phyloP scores from a whole-genome alignment of 2,113 vertebrate genomes.

The Neofelis nebulosa region DNA sequence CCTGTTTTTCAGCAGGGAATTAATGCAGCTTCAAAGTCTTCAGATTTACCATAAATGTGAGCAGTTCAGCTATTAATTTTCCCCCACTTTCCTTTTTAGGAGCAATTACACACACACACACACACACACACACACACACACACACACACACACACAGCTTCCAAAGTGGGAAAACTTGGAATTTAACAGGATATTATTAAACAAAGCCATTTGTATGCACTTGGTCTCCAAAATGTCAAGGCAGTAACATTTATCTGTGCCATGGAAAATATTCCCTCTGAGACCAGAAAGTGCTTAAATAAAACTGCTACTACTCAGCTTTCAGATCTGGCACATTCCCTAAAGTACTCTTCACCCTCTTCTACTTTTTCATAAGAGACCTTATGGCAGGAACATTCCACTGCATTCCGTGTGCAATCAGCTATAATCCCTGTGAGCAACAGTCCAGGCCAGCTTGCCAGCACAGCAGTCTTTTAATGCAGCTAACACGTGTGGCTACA shows the following conservation, averaged over 20 bases:
- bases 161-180: conserved; percentile 19
- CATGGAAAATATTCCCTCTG: background rate
- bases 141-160: background rate
- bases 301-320: conserved; percentile 21
- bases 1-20: background rate
- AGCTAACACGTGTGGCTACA: conserved; percentile 84
- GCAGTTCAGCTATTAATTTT: background rate
- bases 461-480: conserved; percentile 82
- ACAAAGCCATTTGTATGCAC: conserved; percentile 37
- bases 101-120: background rate
- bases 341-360: background rate
- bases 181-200: conserved; percentile 35
- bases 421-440: conserved; percentile 74
- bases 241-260: conserved; percentile 36
- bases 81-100: conserved; percentile 30
- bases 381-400: conserved; percentile 81
- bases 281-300: conserved; percentile 31
- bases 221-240: conserved; percentile 54
- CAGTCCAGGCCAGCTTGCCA: conserved; percentile 84
- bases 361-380: conserved; percentile 53
- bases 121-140: too few species aligned
- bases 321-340: conserved; percentile 18
- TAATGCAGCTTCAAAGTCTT: background rate
- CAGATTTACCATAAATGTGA: conserved; percentile 3
- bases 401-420: conserved; percentile 87